Evolutionary conservation across 2,797 vertebrate species (phyloP), one percentile per base, ranked within the genome.

Genomic region (Lutjanus campechanus): DNA sequence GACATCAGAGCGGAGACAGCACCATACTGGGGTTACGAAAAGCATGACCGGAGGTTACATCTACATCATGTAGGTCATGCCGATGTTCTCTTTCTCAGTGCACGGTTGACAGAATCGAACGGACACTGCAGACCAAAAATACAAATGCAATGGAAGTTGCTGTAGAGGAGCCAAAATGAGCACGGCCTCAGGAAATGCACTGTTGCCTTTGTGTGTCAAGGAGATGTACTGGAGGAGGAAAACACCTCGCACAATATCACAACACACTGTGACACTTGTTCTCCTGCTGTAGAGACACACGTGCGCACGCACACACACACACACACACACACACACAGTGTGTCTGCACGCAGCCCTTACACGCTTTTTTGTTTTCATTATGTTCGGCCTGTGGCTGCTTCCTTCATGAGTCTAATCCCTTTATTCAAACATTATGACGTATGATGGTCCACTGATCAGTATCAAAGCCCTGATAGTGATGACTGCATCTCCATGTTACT

Each of bases 1-100:
- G 86, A 93, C 82, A 89, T 90, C 82, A 80, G 77, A 86, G 80
- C 59, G 36, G 86, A 87, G 84, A 86, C 92, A 79, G 90, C 81
- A 29, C 53, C 76, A 82, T 54, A 73, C 84, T 65, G 73, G 62
- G 85, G 90, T 89, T 75, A 83, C 7, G 4, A 71, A 79, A 88
- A 83, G 73, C 82, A 85, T 81, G 89, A 89, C 90, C 62, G 4
- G 62, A 65, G 90, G 91, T 92, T 87, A 85, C 87, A 73, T 85
- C 79, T 68, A 47, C 85, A 89, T 80, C 79, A 81, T 73, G 83
- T 63, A 70, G 86, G 88, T 91, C 90, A 87, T 25, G 64, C 79
- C 50, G 53, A 86, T 90, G 90, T 89, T 92, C 91, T 78, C 80
- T 84, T 88, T 80, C 69, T 83, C 73, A 29, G 82, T 66, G 61